These are phyloP conservation scores for Tetragnatha montana DNA, from an alignment of 2,888 invertebrate species.

Conservation along the genomic window DNA sequence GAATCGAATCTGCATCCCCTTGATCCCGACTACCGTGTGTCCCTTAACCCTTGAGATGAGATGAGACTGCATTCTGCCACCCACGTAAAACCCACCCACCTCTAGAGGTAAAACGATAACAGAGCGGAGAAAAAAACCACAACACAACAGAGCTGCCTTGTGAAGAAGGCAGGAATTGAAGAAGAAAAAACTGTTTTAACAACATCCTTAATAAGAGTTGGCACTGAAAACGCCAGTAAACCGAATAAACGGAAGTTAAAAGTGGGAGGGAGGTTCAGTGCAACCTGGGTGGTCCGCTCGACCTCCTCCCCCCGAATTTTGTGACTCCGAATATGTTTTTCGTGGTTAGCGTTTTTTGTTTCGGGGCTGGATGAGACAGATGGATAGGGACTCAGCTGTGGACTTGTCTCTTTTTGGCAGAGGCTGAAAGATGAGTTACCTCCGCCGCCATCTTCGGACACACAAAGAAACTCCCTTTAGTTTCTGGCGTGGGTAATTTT, in stretches of 20 bases:
- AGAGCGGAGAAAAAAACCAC: background rate
- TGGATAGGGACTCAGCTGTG: conserved; percentile 40
- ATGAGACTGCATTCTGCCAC: conserved; percentile 13
- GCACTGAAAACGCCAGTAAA: conserved; percentile 66
- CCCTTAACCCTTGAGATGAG: background rate
- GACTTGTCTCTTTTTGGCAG: conserved; percentile 36
- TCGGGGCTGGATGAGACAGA: conserved; percentile 50
- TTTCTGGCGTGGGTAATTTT: too few relatives aligned
- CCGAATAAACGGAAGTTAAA: conserved; percentile 62
- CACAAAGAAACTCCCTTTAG: too few relatives aligned
- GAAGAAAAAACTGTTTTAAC: conserved; percentile 27
- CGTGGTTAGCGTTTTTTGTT: conserved; percentile 2
- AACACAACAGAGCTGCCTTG: background rate
- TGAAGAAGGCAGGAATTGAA: conserved; percentile 2
- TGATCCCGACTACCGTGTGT: background rate
- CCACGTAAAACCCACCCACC: conserved; percentile 50
- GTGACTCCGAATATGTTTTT: conserved; percentile 34
- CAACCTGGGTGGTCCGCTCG: conserved; percentile 64
- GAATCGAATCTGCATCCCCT: background rate
- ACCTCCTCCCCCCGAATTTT: conserved; percentile 19
- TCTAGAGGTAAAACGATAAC: conserved; percentile 5
- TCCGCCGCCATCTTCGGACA: conserved; percentile 15
- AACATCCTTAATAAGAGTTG: conserved; percentile 64
- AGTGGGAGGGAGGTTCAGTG: conserved; percentile 11
- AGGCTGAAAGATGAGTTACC: background rate